Evolutionary conservation across 2,113 vertebrate genomes (phyloP).

Genomic region (Siniperca chuatsi): DNA sequence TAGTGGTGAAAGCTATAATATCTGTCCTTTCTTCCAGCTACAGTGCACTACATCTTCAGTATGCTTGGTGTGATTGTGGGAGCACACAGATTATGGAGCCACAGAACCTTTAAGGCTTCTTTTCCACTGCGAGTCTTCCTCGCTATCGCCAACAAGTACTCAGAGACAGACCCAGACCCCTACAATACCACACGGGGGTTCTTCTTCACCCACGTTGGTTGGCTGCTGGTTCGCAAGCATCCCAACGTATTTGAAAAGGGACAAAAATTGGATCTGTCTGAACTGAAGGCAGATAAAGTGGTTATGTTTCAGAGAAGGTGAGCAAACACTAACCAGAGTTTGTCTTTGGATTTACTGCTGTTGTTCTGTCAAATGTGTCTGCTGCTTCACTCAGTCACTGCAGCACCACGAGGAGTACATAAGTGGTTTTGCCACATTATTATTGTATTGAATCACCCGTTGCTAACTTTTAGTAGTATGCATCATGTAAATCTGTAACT

Average conservation of each 20-base stretch:
- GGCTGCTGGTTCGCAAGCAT: conserved; percentile 94
- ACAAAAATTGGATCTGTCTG: conserved; percentile 86
- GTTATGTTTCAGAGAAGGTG: conserved; percentile 95
- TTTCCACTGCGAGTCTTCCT: conserved; percentile 89
- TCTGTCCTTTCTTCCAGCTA: conserved; percentile 68
- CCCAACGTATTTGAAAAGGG: conserved; percentile 93
- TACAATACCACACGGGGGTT: conserved; percentile 91
- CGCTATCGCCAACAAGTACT: conserved; percentile 87
- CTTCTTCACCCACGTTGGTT: conserved; percentile 94
- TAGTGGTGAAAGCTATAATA: too few relatives aligned
- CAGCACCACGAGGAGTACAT: too few relatives aligned
- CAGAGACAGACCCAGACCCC: conserved; percentile 92
- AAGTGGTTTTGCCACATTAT: too few relatives aligned
- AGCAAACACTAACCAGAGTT: conserved; percentile 1
- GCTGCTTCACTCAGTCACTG: too few relatives aligned
- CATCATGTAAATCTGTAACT: too few relatives aligned
- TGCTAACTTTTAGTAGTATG: too few relatives aligned
- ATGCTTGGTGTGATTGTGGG: conserved; percentile 91
- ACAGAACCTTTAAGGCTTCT: conserved; percentile 91
- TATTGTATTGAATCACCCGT: too few relatives aligned
- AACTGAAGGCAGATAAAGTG: conserved; percentile 89
- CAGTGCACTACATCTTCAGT: conserved; percentile 82
- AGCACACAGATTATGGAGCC: conserved; percentile 94
- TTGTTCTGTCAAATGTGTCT: too few relatives aligned
- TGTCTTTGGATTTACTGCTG: too few relatives aligned